A percentile compares a stretch with the other conserved stretches of the same genome.
phyloP scores from a whole-genome alignment of 2,797 vertebrate species.

The Melanotaenia parkinsoni region DNA sequence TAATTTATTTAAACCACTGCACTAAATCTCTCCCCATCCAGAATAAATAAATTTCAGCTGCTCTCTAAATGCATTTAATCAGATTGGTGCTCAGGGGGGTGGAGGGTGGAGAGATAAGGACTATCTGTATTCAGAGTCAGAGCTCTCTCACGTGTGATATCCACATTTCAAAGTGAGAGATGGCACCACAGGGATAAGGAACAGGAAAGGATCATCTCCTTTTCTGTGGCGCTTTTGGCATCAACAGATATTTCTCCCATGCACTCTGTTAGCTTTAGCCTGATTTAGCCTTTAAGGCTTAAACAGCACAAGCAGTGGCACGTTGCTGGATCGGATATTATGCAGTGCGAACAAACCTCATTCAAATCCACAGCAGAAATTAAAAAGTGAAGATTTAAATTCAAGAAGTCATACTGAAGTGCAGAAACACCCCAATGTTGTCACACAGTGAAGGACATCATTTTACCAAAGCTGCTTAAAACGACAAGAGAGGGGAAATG shows the following conservation, averaged over 20 bases:
- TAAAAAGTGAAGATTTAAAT: neutral
- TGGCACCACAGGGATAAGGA: conserved; percentile 32
- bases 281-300: conserved; percentile 27
- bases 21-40: conserved; percentile 39
- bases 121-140: conserved; percentile 42
- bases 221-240: conserved; percentile 35
- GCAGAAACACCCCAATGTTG: neutral
- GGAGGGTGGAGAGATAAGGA: conserved; percentile 26
- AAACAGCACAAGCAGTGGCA: neutral
- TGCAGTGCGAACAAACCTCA: neutral
- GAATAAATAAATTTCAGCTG: conserved; percentile 52
- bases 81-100: conserved; percentile 43
- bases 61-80: conserved; percentile 63
- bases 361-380: neutral
- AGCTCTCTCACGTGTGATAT: conserved; percentile 25
- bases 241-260: conserved; percentile 22
- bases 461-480: conserved; percentile 20
- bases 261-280: conserved; percentile 33
- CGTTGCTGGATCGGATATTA: neutral
- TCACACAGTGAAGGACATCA: neutral
- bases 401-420: neutral
- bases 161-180: conserved; percentile 31
- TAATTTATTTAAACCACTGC: conserved; percentile 35
- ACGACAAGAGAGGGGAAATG: neutral
- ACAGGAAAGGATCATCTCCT: conserved; percentile 29